These are phyloP conservation scores for Ptychodera flava DNA, from an alignment of 35 echinoderm and acorn worm species.

Conservation along the genomic window DNA sequence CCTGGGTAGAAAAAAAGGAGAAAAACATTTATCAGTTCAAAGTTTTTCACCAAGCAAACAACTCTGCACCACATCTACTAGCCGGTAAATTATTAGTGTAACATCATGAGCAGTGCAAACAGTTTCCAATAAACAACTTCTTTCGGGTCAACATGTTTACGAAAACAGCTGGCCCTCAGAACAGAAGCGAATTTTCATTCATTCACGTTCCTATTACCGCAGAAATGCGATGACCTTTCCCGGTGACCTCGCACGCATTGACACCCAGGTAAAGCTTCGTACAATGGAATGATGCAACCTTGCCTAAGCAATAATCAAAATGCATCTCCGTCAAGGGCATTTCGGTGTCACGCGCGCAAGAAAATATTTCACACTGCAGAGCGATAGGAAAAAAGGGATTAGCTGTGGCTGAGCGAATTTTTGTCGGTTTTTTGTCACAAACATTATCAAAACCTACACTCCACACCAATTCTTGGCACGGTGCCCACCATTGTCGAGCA, in stretches of 20 bases:
- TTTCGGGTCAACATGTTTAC: background rate
- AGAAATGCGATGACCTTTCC: too few relatives aligned
- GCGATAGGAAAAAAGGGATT: too few relatives aligned
- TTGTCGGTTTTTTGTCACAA: background rate
- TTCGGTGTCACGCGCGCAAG: background rate
- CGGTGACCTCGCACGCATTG: too few relatives aligned
- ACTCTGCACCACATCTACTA: too few relatives aligned
- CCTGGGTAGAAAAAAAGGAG: conserved; percentile 12
- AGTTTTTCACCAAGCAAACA: too few relatives aligned
- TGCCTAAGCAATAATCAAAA: background rate
- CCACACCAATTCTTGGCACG: background rate
- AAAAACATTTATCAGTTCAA: background rate
- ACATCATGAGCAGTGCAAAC: too few relatives aligned
- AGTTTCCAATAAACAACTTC: background rate
- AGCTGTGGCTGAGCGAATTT: too few relatives aligned
- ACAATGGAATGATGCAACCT: too few relatives aligned
- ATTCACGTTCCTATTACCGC: too few relatives aligned
- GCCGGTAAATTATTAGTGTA: too few relatives aligned
- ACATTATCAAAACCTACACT: background rate
- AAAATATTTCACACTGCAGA: background rate
- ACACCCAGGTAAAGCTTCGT: too few relatives aligned
- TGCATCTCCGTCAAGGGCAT: background rate
- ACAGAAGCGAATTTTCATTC: too few relatives aligned
- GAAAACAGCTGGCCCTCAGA: background rate
- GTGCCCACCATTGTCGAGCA: background rate